Percentiles rank a stretch among this genome's conserved stretches.
These are phyloP conservation scores for Bedellia somnulentella DNA, from an alignment of 2,888 invertebrate species.

Conservation along the genomic window DNA sequence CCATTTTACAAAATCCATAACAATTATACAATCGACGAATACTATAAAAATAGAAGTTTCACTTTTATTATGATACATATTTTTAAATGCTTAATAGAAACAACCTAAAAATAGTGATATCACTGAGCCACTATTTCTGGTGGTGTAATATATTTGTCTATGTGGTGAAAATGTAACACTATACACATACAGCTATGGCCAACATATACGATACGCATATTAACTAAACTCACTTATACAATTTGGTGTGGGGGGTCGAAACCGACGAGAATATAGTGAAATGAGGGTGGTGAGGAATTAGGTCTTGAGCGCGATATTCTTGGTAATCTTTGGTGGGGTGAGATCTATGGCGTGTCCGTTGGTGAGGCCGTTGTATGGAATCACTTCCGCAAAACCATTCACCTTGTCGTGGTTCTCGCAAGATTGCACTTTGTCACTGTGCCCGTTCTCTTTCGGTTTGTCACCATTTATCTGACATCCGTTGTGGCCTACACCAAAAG, in stretches of 20 bases:
- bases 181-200: too few species aligned
- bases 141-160: not conserved
- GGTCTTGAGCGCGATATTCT: slow-evolving; percentile 45
- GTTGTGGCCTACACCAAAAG: slow-evolving; percentile 44
- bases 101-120: not conserved
- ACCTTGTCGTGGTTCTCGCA: slow-evolving; percentile 9
- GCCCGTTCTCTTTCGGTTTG: slow-evolving; percentile 5
- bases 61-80: not conserved
- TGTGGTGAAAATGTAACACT: not conserved
- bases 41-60: slow-evolving; percentile 41
- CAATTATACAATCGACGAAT: slow-evolving; percentile 19
- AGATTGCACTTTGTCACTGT: slow-evolving; percentile 1
- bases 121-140: slow-evolving; percentile 1
- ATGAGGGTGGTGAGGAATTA: slow-evolving; percentile 14
- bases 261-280: slow-evolving; percentile 31
- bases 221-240: slow-evolving; percentile 8
- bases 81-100: not conserved
- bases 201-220: not conserved
- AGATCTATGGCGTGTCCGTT: slow-evolving; percentile 26
- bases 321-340: slow-evolving; percentile 52
- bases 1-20: not conserved
- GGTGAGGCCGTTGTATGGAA: slow-evolving; percentile 11
- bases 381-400: slow-evolving; percentile 7
- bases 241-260: slow-evolving; percentile 26
- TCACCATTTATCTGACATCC: slow-evolving; percentile 17